Conservation (phyloP, 2,888 invertebrate genomes). For the Lasioglossum morio region DNA sequence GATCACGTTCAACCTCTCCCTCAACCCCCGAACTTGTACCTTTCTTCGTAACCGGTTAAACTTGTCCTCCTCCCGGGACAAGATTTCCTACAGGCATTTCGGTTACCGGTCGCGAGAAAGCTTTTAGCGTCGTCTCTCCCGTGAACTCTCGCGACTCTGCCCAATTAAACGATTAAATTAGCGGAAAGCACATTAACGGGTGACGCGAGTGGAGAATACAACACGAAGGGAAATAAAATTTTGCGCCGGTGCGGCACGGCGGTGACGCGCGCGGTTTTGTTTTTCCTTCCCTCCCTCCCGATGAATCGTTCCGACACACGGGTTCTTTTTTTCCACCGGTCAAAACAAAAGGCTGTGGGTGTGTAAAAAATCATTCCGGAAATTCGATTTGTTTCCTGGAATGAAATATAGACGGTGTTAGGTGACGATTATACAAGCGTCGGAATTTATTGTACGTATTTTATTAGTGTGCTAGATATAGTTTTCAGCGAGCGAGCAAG, state of each 20-base stretch:
- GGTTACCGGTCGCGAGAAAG: not conserved
- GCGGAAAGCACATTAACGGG: not conserved
- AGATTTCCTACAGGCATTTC: conserved; percentile 19
- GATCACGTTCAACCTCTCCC: conserved; percentile 48
- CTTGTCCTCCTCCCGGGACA: conserved; percentile 4
- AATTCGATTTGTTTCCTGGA: not conserved
- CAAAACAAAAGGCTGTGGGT: not conserved
- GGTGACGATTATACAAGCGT: not conserved
- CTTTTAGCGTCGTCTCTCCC: not conserved
- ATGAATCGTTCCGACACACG: not conserved
- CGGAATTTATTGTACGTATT: conserved; percentile 14
- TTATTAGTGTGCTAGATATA: not conserved
- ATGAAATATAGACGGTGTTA: conserved; percentile 10
- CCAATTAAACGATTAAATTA: conserved; percentile 4
- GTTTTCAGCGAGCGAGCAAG: not conserved
- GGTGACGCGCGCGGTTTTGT: not conserved
- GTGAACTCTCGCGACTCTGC: not conserved
- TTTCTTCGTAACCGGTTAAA: conserved; percentile 37
- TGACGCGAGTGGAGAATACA: not conserved
- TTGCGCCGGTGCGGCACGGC: not conserved
- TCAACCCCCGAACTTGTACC: not conserved
- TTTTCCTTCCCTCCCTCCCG: not conserved
- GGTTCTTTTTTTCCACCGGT: not conserved
- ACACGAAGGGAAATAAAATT: not conserved
- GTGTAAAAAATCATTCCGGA: not conserved